Evolutionary conservation across 2,113 vertebrate genomes (phyloP), one percentile per base, ranked within the genome.

Genomic region (Oenanthe oenanthe): DNA sequence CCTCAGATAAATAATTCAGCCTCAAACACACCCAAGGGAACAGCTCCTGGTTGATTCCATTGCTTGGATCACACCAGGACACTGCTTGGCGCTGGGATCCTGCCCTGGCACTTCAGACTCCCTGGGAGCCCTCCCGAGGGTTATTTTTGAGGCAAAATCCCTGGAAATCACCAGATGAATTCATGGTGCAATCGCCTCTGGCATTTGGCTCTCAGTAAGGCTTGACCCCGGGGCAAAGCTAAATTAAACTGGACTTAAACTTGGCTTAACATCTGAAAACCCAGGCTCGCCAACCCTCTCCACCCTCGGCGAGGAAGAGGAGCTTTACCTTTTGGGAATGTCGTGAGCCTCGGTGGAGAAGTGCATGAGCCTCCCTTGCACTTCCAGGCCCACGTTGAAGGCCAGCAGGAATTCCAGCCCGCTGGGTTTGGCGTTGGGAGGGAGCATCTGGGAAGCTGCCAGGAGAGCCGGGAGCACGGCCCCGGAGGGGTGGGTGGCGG

Each of bases 401-500:
- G 98, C 98, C 85, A 98, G 94, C 88, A 99, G 97, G 58, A 99
- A 95, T 90, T 99, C 98, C 68, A 98, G 95, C 32, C 99, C 98
- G 1, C 32, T 98, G n/a, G 98, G 98, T 95, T 98, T 98, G 81
- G 95, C 95, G 94, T 86, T 94, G 1, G 91, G 81, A 70, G 98
- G 98, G 57, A 99, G 77, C 98, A 99, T 98, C 94, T 99, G 98
- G 70, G 98, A 98, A 90, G 98, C 97, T 21, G 99, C 98, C 74
- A 99, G 89, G 53, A 99, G 97, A 88, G 98, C 98, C 4, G 98
- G 98, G 50, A 99, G 97, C 5, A 99, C 98, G 1, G 98, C 98
- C 18, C 99, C 99, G 2, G 98, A 99, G 0, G 98, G 99, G 45
- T 99, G 99, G 34, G 99, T 99, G 85, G 99, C 98, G 40, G 99